Conservation (phyloP, 2,888 invertebrate genomes). For the Nomada ferruginata region DNA sequence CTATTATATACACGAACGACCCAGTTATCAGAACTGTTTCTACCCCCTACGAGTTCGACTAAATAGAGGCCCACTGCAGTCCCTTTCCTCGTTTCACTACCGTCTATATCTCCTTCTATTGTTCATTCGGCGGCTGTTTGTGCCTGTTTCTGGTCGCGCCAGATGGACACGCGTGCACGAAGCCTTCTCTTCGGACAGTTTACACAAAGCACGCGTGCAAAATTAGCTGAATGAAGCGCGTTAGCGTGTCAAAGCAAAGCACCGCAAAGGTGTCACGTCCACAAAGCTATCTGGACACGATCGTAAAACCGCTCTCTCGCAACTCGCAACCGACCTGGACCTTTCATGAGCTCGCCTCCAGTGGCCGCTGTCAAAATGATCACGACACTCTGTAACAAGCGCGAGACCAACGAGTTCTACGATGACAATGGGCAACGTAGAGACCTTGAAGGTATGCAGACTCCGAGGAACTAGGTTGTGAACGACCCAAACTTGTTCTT, state of each 20-base stretch:
- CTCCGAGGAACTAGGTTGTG: slow-evolving; percentile 19
- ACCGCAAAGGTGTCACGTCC: slow-evolving; percentile 52
- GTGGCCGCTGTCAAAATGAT: slow-evolving; percentile 30
- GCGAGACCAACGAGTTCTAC: slow-evolving; percentile 13
- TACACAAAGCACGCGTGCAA: slow-evolving; percentile 43
- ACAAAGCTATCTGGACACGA: slow-evolving; percentile 48
- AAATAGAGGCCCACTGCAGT: background rate
- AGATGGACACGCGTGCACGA: slow-evolving; percentile 11
- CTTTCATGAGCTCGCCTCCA: slow-evolving; percentile 10
- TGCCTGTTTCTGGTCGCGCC: slow-evolving; percentile 12
- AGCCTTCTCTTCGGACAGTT: slow-evolving; percentile 25
- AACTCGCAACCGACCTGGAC: slow-evolving; percentile 8
- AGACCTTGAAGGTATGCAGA: background rate
- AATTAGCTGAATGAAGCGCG: slow-evolving; percentile 58
- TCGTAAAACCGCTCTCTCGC: slow-evolving; percentile 32
- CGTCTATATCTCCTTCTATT: slow-evolving; percentile 1
- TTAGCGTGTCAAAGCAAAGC: slow-evolving; percentile 52
- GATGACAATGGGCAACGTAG: background rate
- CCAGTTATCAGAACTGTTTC: too few species aligned
- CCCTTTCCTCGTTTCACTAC: background rate
- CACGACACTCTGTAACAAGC: slow-evolving; percentile 27
- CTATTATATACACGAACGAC: too few species aligned
- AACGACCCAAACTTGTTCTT: background rate
- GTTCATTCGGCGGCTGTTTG: slow-evolving; percentile 1
- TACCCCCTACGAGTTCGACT: too few species aligned